Base-by-base conservation (phyloP, 2,888 invertebrate genomes). In the Nephrotoma appendiculata region DNA sequence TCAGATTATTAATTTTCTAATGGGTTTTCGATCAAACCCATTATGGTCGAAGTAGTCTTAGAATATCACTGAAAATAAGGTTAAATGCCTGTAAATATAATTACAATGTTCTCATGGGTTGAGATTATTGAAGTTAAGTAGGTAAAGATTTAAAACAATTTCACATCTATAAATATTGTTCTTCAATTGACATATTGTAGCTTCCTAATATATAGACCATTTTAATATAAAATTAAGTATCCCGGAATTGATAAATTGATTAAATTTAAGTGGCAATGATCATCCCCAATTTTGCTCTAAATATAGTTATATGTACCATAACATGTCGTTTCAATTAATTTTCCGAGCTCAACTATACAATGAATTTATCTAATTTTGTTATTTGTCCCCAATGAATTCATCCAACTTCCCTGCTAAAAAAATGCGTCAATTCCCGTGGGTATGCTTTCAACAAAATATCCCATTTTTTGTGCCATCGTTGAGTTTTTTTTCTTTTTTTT, bases 301-400 rank as follows among this genome's bases (percentile, higher is more conserved):
- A 31, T 31, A 31, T 31, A 71, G 71, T 31, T 71, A 71, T 71
- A 43, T 84, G 42, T 84, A 43, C 43, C 84, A 43, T 84, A 84
- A 84, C 43, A 43, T 84, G 41, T 84, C 84, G 42, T 84, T 84
- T 84, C 84, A 84, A 84, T 84, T 84, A 84, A 84, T 84, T 84
- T 84, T 71, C 71, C 7, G 31, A 31, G 71, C 71, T 11, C 71
- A 71, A 31, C 71, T 31, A 71, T 71, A 31, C 31, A 71, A 31
- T 71, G 71, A 31, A 71, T 71, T 31, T 19, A 31, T 31, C 71
- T 71, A 71, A 71, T 71, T 71, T 71, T 71, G 71, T 71, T 71
- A 71, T 71, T 71, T 31, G 31, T 71, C 71, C 71, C 71, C 71
- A 31, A 31, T 31, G 71, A 31, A 31, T 71, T 71, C 11, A 11